Conservation (phyloP, 2,888 invertebrate genomes). For the Emmelina monodactyla region DNA sequence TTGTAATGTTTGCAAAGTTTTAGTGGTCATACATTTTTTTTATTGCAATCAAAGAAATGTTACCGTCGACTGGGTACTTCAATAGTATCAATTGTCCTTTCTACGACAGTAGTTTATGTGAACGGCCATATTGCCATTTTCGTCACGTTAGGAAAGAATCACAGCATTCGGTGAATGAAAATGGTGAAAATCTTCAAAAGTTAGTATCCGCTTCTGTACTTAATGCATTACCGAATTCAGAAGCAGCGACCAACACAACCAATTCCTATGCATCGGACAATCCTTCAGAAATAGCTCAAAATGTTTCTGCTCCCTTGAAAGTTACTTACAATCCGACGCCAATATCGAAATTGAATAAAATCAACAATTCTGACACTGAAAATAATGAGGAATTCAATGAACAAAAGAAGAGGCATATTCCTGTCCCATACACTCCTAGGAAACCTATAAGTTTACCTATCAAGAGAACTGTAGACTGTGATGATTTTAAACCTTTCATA, state of each 20-base stretch:
- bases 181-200: slow-evolving; percentile 62
- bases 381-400: slow-evolving; percentile 35
- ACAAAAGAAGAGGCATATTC: slow-evolving; percentile 51
- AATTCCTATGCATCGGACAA: slow-evolving; percentile 17
- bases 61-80: slow-evolving; percentile 90
- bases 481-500: slow-evolving; percentile 42
- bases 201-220: slow-evolving; percentile 69
- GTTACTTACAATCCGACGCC: slow-evolving; percentile 71
- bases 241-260: slow-evolving; percentile 22
- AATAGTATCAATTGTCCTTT: slow-evolving; percentile 87
- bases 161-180: slow-evolving; percentile 40
- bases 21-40: no score
- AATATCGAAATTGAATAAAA: slow-evolving; percentile 67
- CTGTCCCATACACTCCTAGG: slow-evolving; percentile 59
- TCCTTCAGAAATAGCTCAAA: slow-evolving; percentile 18
- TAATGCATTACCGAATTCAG: slow-evolving; percentile 66
- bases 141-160: slow-evolving; percentile 81
- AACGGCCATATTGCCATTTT: slow-evolving; percentile 92
- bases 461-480: slow-evolving; percentile 42
- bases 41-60: slow-evolving; percentile 78
- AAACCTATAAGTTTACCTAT: slow-evolving; percentile 44
- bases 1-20: no score
- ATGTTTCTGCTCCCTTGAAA: slow-evolving; percentile 40
- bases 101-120: slow-evolving; percentile 80
- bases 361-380: slow-evolving; percentile 33